Percentiles rank a stretch among this genome's conserved stretches.
These are phyloP conservation scores for Scylla paramamosain DNA, from an alignment of 1,140 invertebrate genomes.

Conservation along the genomic window DNA sequence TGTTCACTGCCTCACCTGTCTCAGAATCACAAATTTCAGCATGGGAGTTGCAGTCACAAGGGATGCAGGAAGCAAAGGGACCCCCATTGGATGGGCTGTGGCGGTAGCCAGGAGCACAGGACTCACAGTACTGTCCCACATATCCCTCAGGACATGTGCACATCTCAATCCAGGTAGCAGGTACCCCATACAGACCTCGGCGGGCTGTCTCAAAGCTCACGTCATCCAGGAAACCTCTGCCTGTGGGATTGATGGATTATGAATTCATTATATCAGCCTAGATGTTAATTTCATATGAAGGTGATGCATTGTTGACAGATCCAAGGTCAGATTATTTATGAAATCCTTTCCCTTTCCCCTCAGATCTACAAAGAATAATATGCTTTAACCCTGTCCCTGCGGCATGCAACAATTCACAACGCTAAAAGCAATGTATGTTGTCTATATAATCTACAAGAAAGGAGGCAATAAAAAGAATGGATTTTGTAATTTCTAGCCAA, in stretches of 20 bases:
- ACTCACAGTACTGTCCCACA: conserved; percentile 96
- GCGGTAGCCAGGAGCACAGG: conserved; percentile 95
- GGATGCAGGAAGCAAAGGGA: conserved; percentile 94
- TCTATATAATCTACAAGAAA: too few relatives aligned
- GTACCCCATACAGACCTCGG: conserved; percentile 87
- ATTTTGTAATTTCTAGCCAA: too few relatives aligned
- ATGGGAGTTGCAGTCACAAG: conserved; percentile 97
- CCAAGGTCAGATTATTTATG: too few relatives aligned
- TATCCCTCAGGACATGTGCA: conserved; percentile 96
- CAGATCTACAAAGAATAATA: too few relatives aligned
- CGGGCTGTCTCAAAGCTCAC: conserved; percentile 92
- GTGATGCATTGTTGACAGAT: too few relatives aligned
- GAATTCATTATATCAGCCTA: background rate
- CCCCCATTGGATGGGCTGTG: conserved; percentile 94
- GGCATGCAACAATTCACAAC: too few relatives aligned
- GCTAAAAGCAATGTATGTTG: too few relatives aligned
- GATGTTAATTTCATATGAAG: too few relatives aligned
- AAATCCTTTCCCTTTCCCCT: too few relatives aligned
- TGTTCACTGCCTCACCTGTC: conserved; percentile 84
- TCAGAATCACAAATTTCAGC: conserved; percentile 97
- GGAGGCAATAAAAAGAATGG: too few relatives aligned
- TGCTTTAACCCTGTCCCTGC: too few relatives aligned
- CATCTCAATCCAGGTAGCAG: conserved; percentile 95
- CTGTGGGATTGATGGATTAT: conserved; percentile 80
- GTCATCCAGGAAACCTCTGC: conserved; percentile 93